phyloP scores from a whole-genome alignment of 2,113 vertebrate species.

The Hassar affinis region DNA sequence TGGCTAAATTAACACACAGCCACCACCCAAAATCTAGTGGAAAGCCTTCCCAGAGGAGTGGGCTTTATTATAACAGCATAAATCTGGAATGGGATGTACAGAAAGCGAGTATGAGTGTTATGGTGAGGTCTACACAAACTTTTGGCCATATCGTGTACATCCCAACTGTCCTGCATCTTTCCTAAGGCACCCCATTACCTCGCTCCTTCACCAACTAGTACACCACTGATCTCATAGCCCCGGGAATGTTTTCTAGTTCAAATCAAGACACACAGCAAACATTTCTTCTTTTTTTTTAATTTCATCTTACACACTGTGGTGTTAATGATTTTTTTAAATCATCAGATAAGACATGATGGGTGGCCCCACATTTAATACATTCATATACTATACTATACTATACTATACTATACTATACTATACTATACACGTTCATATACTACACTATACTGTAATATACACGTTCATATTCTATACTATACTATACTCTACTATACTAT shows the following conservation, averaged over 20 bases:
- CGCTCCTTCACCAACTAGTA: neutral
- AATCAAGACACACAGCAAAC: neutral
- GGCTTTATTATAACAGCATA: neutral
- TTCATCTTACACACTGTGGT: neutral
- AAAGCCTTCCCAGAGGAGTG: neutral
- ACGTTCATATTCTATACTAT: too few relatives aligned
- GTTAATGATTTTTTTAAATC: neutral
- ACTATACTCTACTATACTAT: too few relatives aligned
- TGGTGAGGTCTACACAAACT: neutral
- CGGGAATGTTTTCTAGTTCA: neutral
- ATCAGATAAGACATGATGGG: too few relatives aligned
- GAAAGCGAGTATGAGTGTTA: neutral
- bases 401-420: too few relatives aligned
- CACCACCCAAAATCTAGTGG: neutral
- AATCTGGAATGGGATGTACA: neutral
- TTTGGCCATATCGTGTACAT: neutral
- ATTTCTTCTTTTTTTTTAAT: neutral
- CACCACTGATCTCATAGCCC: neutral
- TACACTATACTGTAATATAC: too few relatives aligned
- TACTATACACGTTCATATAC: too few relatives aligned
- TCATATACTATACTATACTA: too few relatives aligned
- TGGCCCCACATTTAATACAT: too few relatives aligned
- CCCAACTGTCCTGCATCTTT: neutral
- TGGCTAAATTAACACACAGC: neutral
- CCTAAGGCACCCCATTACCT: neutral